Base-by-base conservation (phyloP, 2,797 vertebrate genomes). In the Toxotes lorentzi region DNA sequence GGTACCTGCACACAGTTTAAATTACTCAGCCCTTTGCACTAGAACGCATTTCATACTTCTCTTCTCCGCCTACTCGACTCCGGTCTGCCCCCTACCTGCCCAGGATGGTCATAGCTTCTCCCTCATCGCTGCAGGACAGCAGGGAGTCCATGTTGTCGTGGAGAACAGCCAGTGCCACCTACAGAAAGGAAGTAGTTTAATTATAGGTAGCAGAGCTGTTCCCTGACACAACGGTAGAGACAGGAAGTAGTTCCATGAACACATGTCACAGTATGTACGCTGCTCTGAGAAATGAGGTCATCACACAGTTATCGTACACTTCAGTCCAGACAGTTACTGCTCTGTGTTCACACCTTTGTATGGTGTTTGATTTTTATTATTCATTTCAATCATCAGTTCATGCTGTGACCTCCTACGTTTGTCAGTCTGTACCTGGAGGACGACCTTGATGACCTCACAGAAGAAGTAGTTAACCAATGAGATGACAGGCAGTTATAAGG, bases 31-130 rank as follows among this genome's bases (percentile, higher is more conserved):
- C 14, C 51, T 27, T 30, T 4, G 27, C 27, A 30, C 27, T 30
- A 30, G 3, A 30, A 30, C 3, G 27, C 13, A 12, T 40, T 35
- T 12, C 12, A 40, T 3, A 11, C 40, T 13, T 11, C 40, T 14
- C 0, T 4, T 30, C 30, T 6, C 13, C 16, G 51, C 30, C 51
- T 17, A 30, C 6, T 41, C 12, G 13, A 50, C 48, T 50, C 50
- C 4, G 12, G 4, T 54, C 23, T 30, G 48, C 56, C 5, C 56
- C 79, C 5, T 91, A 99, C 98, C 98, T 96, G 90, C 98, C 98
- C 88, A 99, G 94, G 86, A 98, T 93, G 74, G 98, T 99, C 98
- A 99, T 99, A 89, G 98, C 98, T 88, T 99, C 98, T 62, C 98
- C 98, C 85, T 99, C 98, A 0, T 99, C 98, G 1, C 72, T 95